These are phyloP conservation scores for Palythoa caribaeorum DNA, from an alignment of 92 coral and sea anemone species.

Conservation along the genomic window DNA sequence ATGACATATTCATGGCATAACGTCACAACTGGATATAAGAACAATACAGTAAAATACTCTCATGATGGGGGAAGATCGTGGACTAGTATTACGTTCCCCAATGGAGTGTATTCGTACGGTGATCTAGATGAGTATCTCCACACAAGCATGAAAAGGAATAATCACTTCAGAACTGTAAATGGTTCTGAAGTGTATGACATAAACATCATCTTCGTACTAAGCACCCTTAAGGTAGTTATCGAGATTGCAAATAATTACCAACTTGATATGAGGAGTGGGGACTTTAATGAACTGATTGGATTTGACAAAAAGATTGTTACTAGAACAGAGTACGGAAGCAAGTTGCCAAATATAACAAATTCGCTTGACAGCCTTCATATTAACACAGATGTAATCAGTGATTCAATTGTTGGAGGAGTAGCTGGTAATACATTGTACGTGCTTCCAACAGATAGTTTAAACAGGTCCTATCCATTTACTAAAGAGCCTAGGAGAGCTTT, in stretches of 20 bases:
- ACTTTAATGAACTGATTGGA: slow-evolving; percentile 6
- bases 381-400: neutral
- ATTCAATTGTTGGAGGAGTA: neutral
- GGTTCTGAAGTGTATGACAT: neutral
- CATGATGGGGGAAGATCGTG: neutral
- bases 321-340: slow-evolving; percentile 12
- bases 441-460: neutral
- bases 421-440: neutral
- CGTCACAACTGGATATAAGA: neutral
- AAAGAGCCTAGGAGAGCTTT: neutral
- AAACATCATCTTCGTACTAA: slow-evolving; percentile 14
- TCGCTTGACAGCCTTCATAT: neutral
- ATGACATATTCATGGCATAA: slow-evolving; percentile 52
- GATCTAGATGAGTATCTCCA: slow-evolving; percentile 14
- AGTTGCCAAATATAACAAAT: slow-evolving; percentile 26
- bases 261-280: neutral
- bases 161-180: neutral
- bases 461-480: slow-evolving; percentile 6
- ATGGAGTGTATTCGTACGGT: neutral
- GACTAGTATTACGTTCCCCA: slow-evolving; percentile 5
- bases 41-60: neutral
- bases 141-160: neutral
- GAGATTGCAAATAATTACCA: slow-evolving; percentile 15
- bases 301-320: slow-evolving; percentile 18
- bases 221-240: neutral